Evolutionary conservation across 2,888 invertebrate genomes (phyloP), one percentile per base, ranked within the genome.

Genomic region (Erebia ligea): DNA sequence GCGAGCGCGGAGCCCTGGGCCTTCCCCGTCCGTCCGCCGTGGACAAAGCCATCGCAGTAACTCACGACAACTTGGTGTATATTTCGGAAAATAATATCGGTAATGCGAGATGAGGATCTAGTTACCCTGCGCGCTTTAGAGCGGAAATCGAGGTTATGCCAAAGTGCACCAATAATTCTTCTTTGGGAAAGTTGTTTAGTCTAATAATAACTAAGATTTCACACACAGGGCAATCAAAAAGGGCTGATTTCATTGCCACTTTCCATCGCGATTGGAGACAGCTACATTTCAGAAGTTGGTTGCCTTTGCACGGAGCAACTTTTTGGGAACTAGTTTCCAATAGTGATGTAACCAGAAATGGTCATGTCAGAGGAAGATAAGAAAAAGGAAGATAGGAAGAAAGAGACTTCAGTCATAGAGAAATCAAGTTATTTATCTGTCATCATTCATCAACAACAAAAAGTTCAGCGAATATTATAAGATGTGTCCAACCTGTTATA

Each of bases 1-100:
- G 86, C 80, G 91, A 91, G 74, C 79, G 80, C 90, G 89, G 77
- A 89, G 91, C 90, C 91, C 91, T 79, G 66, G 89, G 82, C 52
- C 59, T 21, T 75, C 75, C 76, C 74, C 80, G 77, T 70, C 83
- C 88, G 86, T 86, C 86, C 85, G 80, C 78, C 69, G 78, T 76
- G 78, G 81, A 75, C 83, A 81, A 79, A 83, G 85, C 81, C 91
- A 92, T 92, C 81, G 85, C 83, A 84, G 82, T 84, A 84, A 88
- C 87, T 86, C 81, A 80, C 82, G 76, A 81, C 42, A 80, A 75
- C 76, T 76, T 77, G 75, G 86, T 89, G 81, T 89, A 80, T 78
- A 73, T 81, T 88, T 87, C 86, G 78, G 86, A 84, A 91, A 85
- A 79, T 84, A 82, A 92, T 89, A 92, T 81, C 19, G 74, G 92